Conservation (phyloP, 2,888 invertebrate species). For the Pherbina coryleti region DNA sequence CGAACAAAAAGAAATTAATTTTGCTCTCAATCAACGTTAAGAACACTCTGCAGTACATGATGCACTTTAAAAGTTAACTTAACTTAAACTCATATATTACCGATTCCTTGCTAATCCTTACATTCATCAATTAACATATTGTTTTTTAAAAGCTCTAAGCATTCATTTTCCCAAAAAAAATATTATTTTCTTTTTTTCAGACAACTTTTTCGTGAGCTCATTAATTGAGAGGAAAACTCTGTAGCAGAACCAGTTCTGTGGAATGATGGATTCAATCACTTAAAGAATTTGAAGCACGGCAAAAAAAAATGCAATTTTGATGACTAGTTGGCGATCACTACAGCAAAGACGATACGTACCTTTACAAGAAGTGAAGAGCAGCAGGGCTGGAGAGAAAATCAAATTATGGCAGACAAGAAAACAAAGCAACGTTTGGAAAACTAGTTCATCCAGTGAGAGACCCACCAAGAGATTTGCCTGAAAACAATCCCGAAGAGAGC, state of each 20-base stretch:
- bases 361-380: not conserved
- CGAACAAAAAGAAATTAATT: too few relatives aligned
- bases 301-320: not conserved
- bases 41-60: too few relatives aligned
- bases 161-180: too few relatives aligned
- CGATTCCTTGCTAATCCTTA: too few relatives aligned
- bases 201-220: too few relatives aligned
- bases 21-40: too few relatives aligned
- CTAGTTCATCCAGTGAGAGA: not conserved
- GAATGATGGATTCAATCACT: not conserved
- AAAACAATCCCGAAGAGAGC: not conserved
- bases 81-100: too few relatives aligned
- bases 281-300: not conserved
- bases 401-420: too few relatives aligned
- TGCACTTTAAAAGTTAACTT: too few relatives aligned
- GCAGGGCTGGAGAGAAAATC: not conserved
- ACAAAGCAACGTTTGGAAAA: not conserved
- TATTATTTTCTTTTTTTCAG: too few relatives aligned
- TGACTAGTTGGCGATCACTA: not conserved
- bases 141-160: too few relatives aligned
- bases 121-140: too few relatives aligned
- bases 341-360: not conserved
- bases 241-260: not conserved
- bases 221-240: not conserved
- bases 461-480: not conserved